These are phyloP conservation scores for Papilio dardanus DNA, from an alignment of 1,140 invertebrate genomes.

Conservation along the genomic window DNA sequence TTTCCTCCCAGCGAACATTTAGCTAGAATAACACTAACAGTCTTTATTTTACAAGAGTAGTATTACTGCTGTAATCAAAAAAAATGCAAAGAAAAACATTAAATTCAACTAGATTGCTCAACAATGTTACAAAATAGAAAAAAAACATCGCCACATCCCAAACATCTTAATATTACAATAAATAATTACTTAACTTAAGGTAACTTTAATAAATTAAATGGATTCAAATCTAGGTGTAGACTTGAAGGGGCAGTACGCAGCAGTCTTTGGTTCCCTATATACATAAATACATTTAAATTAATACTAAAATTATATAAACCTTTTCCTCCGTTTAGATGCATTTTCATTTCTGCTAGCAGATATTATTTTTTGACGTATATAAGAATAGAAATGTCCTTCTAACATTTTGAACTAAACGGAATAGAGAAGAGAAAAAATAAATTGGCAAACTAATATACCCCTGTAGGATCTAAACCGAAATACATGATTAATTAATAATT, in stretches of 20 bases:
- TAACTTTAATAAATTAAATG: constrained; percentile 78
- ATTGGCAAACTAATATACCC: constrained; percentile 55
- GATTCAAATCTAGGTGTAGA: constrained; percentile 52
- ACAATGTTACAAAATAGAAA: constrained; percentile 38
- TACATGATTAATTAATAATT: constrained; percentile 57
- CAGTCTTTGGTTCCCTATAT: constrained; percentile 78
- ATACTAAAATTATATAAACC: constrained; percentile 36
- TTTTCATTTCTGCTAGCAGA: constrained; percentile 70
- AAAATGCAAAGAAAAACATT: constrained; percentile 57
- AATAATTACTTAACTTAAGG: constrained; percentile 77
- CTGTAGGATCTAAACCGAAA: constrained; percentile 66
- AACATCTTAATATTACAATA: constrained; percentile 70
- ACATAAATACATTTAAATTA: constrained; percentile 59
- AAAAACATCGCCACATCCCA: constrained; percentile 44
- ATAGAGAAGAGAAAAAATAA: constrained; percentile 45
- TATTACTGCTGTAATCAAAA: constrained; percentile 61
- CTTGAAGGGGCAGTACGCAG: constrained; percentile 60
- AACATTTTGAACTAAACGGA: constrained; percentile 51
- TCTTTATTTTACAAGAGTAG: constrained; percentile 80
- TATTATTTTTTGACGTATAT: constrained; percentile 68
- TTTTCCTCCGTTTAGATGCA: constrained; percentile 72
- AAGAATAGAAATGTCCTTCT: constrained; percentile 54
- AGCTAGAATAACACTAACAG: constrained; percentile 79
- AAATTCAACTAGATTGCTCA: constrained; percentile 44
- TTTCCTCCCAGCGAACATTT: constrained; percentile 67